Conservation (phyloP, 2,888 invertebrate species). For the Molorchus minor region DNA sequence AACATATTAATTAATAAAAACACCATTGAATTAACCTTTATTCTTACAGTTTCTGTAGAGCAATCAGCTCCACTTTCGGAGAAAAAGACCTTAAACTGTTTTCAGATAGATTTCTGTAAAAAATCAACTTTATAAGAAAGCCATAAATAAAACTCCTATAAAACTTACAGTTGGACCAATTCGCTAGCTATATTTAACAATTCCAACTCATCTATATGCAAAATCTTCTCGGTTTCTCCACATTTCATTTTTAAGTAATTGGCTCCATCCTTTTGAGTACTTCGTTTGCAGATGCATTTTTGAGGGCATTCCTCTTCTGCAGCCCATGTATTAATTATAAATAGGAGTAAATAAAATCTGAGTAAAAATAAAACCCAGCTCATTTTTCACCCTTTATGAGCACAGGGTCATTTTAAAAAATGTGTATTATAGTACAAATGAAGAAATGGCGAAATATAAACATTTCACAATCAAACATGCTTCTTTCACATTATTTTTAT, state of each 20-base stretch:
- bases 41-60: constrained; percentile 77
- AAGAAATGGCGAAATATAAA: neutral
- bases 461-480: constrained; percentile 6
- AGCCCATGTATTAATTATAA: constrained; percentile 14
- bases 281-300: constrained; percentile 68
- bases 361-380: constrained; percentile 5
- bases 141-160: constrained; percentile 1
- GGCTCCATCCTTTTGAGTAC: constrained; percentile 63
- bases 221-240: constrained; percentile 69
- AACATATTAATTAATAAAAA: constrained; percentile 29
- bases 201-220: constrained; percentile 71
- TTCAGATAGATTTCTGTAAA: constrained; percentile 72
- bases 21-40: neutral
- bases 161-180: constrained; percentile 73
- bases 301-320: constrained; percentile 42
- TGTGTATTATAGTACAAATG: neutral
- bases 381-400: constrained; percentile 7
- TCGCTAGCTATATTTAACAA: constrained; percentile 69
- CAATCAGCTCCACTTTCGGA: constrained; percentile 71
- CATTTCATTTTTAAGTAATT: constrained; percentile 72
- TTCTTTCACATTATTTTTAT: neutral
- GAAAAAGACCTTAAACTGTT: constrained; percentile 70
- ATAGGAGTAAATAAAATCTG: constrained; percentile 2
- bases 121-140: constrained; percentile 38
- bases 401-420: constrained; percentile 7